Evolutionary conservation across 2,113 vertebrate species (phyloP).

Genomic region (Atractosteus spatula): DNA sequence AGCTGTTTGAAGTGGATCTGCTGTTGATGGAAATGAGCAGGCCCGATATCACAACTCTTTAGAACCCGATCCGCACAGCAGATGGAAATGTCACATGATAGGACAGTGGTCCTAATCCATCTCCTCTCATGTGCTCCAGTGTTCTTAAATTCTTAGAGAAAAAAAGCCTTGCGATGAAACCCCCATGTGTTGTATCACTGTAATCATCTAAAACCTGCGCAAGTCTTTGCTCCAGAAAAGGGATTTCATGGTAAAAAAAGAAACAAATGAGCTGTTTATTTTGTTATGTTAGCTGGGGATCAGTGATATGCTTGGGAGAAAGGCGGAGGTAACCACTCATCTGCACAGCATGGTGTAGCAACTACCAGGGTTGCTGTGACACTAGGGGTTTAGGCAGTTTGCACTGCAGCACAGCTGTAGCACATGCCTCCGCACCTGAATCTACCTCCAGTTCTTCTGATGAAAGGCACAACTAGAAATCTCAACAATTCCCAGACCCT

Average conservation of each 20-base stretch:
- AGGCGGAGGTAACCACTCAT: no score
- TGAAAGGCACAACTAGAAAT: no score
- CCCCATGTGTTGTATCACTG: constrained; percentile 14
- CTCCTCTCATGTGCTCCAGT: constrained; percentile 53
- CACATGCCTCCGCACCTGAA: no score
- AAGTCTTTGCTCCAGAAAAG: constrained; percentile 14
- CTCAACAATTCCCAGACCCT: no score
- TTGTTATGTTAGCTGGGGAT: no score
- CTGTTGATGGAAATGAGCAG: constrained; percentile 63
- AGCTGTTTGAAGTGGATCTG: constrained; percentile 61
- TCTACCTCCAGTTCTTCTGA: no score
- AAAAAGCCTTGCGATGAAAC: constrained; percentile 17
- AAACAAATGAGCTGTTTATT: no score
- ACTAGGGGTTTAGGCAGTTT: no score
- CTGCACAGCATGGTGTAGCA: no score
- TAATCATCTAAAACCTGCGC: constrained; percentile 15
- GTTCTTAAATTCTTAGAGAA: constrained; percentile 42
- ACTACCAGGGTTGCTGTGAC: no score
- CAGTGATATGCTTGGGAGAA: no score
- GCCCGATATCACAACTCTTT: constrained; percentile 58
- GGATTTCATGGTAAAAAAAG: constrained; percentile 51
- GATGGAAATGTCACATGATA: constrained; percentile 62
- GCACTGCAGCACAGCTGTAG: no score
- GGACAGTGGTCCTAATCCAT: constrained; percentile 64
- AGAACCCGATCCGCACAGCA: constrained; percentile 62